These are phyloP conservation scores for Acanthisitta chloris DNA, from an alignment of 2,113 vertebrate genomes.

Conservation along the genomic window DNA sequence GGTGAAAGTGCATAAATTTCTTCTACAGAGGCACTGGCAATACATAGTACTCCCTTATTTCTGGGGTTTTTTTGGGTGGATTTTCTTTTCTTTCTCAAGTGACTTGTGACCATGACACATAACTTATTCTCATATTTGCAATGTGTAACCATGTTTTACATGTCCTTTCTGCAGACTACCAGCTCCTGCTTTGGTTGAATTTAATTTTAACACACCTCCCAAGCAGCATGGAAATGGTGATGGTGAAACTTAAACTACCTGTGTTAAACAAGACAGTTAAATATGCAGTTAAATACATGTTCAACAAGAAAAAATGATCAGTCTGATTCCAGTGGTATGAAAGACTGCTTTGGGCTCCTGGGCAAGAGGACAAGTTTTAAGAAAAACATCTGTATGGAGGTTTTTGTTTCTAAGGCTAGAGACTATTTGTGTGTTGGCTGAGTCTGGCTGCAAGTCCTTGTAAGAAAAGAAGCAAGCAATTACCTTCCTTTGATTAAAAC, in stretches of 20 bases:
- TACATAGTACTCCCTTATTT: not conserved
- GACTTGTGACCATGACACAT: not conserved
- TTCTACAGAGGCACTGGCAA: not conserved
- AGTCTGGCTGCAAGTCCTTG: not conserved
- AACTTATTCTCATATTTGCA: not conserved
- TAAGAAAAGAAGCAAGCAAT: not conserved
- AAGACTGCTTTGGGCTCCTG: not conserved
- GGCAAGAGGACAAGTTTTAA: not conserved
- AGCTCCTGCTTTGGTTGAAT: not conserved
- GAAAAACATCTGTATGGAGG: not conserved
- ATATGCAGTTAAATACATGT: not conserved
- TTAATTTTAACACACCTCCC: not conserved
- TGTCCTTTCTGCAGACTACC: not conserved
- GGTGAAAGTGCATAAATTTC: not conserved
- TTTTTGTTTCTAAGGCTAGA: slow-evolving; percentile 6
- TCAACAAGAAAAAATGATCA: not conserved
- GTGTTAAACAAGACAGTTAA: not conserved
- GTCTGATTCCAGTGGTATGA: not conserved
- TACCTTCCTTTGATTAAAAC: not conserved
- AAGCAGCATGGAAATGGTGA: not conserved
- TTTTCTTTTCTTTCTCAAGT: not conserved
- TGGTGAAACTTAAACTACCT: not conserved
- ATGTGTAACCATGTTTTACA: not conserved
- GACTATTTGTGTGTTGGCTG: not conserved
- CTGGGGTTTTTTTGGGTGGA: not conserved